These are phyloP conservation scores for Dysdera silvatica DNA, from an alignment of 1,140 invertebrate genomes.

Conservation along the genomic window DNA sequence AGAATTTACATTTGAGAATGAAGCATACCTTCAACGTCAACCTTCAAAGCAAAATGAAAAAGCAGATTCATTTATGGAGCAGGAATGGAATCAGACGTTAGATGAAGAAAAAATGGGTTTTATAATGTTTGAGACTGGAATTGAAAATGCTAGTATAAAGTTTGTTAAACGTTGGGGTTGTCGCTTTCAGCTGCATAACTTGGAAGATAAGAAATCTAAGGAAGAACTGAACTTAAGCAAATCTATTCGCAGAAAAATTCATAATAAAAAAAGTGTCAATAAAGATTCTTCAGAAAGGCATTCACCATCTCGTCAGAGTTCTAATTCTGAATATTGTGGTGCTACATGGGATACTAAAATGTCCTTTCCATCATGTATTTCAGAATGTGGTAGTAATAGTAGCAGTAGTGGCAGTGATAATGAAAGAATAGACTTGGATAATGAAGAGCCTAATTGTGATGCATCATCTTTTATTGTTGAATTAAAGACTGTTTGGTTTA, in stretches of 20 bases:
- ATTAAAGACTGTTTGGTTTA: slow-evolving; percentile 87
- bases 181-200: slow-evolving; percentile 47
- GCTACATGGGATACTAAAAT: slow-evolving; percentile 19
- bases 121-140: slow-evolving; percentile 93
- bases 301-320: slow-evolving; percentile 21
- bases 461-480: slow-evolving; percentile 57
- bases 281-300: background rate
- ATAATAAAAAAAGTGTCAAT: background rate
- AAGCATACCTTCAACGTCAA: background rate
- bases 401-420: slow-evolving; percentile 17
- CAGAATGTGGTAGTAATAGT: slow-evolving; percentile 25
- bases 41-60: slow-evolving; percentile 9
- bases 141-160: slow-evolving; percentile 80
- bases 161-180: slow-evolving; percentile 54
- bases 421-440: slow-evolving; percentile 7
- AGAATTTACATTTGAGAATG: slow-evolving; percentile 55
- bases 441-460: slow-evolving; percentile 40
- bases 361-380: slow-evolving; percentile 29
- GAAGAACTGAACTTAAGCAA: no score
- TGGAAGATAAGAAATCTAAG: no score
- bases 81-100: slow-evolving; percentile 28
- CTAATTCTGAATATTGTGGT: slow-evolving; percentile 6
- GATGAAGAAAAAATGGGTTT: slow-evolving; percentile 71
- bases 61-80: slow-evolving; percentile 20
- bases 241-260: background rate